phyloP scores from a whole-genome alignment of 1,140 invertebrate genomes.

The Sycophila sp. region DNA sequence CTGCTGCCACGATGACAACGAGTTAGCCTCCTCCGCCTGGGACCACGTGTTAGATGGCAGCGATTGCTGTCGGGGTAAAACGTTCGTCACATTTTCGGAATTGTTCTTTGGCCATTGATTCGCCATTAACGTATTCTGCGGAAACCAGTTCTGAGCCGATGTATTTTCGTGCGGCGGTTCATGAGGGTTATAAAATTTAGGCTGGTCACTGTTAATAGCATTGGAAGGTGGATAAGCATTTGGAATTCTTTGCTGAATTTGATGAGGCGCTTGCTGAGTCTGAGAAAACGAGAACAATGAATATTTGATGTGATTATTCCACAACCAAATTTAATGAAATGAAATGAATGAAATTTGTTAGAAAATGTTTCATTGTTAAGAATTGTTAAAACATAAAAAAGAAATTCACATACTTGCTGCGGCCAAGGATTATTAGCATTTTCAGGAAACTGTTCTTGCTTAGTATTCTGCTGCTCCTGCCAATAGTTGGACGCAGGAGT shows the following conservation, averaged over 20 bases:
- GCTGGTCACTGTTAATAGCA: slow-evolving; percentile 26
- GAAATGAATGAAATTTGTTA: too few relatives aligned
- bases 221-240: slow-evolving; percentile 16
- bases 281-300: slow-evolving; percentile 19
- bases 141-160: slow-evolving; percentile 30
- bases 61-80: slow-evolving; percentile 40
- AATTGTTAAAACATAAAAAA: too few relatives aligned
- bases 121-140: slow-evolving; percentile 16
- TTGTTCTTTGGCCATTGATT: slow-evolving; percentile 44
- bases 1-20: slow-evolving; percentile 46
- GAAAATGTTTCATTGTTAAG: too few relatives aligned
- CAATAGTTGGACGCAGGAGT: slow-evolving; percentile 40
- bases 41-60: slow-evolving; percentile 34
- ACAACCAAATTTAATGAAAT: too few relatives aligned
- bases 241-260: slow-evolving; percentile 24
- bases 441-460: slow-evolving; percentile 41
- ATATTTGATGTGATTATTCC: too few relatives aligned
- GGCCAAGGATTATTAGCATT: slow-evolving; percentile 41
- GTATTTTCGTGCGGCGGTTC: slow-evolving; percentile 26
- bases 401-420: slow-evolving; percentile 31
- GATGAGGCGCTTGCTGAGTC: slow-evolving; percentile 14
- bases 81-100: slow-evolving; percentile 35
- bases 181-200: slow-evolving; percentile 29
- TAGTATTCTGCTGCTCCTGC: slow-evolving; percentile 45
- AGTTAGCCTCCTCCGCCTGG: slow-evolving; percentile 35